phyloP scores from a whole-genome alignment of 1,140 invertebrate species.

The Cydia amplana region DNA sequence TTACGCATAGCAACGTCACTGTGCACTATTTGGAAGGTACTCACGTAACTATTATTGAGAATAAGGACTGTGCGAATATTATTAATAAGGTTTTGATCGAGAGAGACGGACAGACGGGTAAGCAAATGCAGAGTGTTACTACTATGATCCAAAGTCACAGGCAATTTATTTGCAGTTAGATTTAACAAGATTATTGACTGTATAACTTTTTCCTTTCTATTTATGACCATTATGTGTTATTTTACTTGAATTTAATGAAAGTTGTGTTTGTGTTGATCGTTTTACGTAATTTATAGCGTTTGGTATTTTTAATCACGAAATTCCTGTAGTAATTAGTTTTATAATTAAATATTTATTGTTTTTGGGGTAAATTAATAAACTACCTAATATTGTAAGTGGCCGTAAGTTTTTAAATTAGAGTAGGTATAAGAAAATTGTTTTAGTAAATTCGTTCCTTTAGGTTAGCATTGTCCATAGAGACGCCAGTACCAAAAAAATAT shows the following conservation, averaged over 20 bases:
- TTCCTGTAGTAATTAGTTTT: constrained; percentile 25
- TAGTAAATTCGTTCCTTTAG: constrained; percentile 4
- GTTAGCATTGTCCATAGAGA: constrained; percentile 40
- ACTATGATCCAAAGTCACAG: constrained; percentile 64
- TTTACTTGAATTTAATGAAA: not conserved
- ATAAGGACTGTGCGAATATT: constrained; percentile 81
- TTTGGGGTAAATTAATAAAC: not conserved
- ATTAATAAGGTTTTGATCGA: constrained; percentile 78
- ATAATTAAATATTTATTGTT: constrained; percentile 24
- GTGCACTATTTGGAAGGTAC: constrained; percentile 84
- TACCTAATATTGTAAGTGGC: constrained; percentile 38
- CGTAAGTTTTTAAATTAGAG: constrained; percentile 39
- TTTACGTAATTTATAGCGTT: constrained; percentile 34
- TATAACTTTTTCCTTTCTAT: not conserved
- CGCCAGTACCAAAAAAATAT: constrained; percentile 71
- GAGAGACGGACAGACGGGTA: constrained; percentile 42
- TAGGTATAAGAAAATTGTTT: constrained; percentile 23
- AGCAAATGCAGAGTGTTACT: constrained; percentile 50
- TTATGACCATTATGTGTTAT: no score
- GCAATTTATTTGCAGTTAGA: constrained; percentile 35
- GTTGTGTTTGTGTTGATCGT: constrained; percentile 32
- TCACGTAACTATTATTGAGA: constrained; percentile 85
- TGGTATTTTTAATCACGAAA: constrained; percentile 15
- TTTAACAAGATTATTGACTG: not conserved
- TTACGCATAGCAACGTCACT: constrained; percentile 74